phyloP scores from a whole-genome alignment of 2,113 vertebrate species.

The Dryoscopus gambensis region DNA sequence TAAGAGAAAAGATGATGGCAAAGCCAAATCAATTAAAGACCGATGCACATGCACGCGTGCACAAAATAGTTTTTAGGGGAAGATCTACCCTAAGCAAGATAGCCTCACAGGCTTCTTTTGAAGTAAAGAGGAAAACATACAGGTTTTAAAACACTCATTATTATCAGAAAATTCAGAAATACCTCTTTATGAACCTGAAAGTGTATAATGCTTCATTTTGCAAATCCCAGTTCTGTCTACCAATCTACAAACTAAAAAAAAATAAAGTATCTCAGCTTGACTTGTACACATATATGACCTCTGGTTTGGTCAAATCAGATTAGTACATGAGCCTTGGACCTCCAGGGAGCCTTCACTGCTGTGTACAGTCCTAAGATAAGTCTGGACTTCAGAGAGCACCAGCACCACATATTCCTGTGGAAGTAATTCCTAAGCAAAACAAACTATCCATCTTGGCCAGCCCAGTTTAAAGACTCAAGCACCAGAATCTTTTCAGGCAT shows the following conservation, averaged over 20 bases:
- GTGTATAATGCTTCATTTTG: neutral
- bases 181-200: neutral
- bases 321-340: neutral
- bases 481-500: neutral
- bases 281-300: neutral
- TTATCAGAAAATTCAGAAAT: neutral
- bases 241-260: neutral
- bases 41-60: accelerated
- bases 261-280: neutral
- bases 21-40: neutral
- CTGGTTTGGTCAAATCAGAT: neutral
- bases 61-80: neutral
- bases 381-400: neutral
- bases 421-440: neutral
- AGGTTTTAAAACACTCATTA: neutral
- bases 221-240: neutral
- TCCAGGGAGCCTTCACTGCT: neutral
- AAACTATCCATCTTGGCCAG: neutral
- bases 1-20: neutral
- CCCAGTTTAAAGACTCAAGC: neutral
- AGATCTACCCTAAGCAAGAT: neutral
- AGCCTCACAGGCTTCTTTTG: neutral
- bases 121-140: neutral
- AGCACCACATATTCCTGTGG: neutral
- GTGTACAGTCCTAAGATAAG: neutral